These are phyloP conservation scores for Halichoeres trimaculatus DNA, from an alignment of 2,113 vertebrate species.

Conservation along the genomic window DNA sequence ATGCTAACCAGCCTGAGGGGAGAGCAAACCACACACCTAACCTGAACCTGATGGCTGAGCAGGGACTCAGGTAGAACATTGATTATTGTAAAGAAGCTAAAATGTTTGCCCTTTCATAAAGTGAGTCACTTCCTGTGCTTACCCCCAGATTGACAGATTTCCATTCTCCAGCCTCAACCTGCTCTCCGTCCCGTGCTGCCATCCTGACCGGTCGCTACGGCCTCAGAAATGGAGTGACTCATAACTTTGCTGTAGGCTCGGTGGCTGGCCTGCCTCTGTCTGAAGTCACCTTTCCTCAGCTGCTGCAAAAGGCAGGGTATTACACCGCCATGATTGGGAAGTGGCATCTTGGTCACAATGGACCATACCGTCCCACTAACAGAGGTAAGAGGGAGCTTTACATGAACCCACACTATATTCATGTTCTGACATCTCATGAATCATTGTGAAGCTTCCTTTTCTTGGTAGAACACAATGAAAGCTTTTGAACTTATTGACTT, in stretches of 20 bases:
- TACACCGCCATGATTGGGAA: conserved; percentile 93
- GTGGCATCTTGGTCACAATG: conserved; percentile 96
- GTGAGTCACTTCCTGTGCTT: background rate
- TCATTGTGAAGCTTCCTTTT: no score
- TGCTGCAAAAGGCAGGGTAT: conserved; percentile 88
- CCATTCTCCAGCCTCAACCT: conserved; percentile 94
- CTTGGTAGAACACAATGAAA: no score
- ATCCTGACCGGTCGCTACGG: conserved; percentile 94
- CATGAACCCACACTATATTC: background rate
- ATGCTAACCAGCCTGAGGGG: conserved; percentile 83
- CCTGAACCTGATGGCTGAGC: conserved; percentile 86
- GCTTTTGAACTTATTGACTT: no score
- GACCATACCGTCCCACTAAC: conserved; percentile 85
- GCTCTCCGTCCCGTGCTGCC: conserved; percentile 93
- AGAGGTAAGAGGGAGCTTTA: conserved; percentile 84
- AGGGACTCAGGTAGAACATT: conserved; percentile 87
- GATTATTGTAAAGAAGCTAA: background rate
- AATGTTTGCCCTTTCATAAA: background rate
- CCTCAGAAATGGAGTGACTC: conserved; percentile 91
- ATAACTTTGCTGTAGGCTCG: conserved; percentile 90
- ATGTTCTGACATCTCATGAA: no score
- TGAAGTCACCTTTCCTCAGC: conserved; percentile 90
- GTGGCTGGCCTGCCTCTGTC: conserved; percentile 91
- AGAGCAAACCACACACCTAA: conserved; percentile 83
- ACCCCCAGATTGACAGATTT: conserved; percentile 90